Conservation (phyloP, 2,797 vertebrate species). For the Tangara arthus region DNA sequence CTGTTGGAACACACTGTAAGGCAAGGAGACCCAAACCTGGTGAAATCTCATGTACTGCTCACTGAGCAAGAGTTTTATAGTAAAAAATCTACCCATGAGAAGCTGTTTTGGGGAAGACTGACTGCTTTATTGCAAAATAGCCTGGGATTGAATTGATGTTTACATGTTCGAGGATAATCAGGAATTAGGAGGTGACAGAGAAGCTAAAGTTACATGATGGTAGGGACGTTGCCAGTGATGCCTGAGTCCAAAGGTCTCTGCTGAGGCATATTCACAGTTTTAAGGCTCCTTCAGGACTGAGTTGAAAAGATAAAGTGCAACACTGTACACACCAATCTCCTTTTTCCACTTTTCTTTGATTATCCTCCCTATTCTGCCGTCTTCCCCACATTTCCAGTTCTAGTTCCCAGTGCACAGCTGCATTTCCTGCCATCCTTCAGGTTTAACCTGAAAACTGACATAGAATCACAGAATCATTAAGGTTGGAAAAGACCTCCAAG, state of each 20-base stretch:
- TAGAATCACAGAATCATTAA: neutral
- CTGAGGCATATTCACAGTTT: neutral
- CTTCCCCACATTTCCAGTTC: neutral
- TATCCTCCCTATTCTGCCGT: neutral
- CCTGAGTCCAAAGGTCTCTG: neutral
- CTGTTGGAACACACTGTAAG: neutral
- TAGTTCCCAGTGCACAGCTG: neutral
- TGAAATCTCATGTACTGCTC: neutral
- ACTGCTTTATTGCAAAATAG: neutral
- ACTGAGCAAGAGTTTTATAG: neutral
- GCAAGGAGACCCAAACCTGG: neutral
- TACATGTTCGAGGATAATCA: accelerated
- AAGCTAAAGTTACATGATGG: neutral
- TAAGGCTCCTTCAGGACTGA: neutral
- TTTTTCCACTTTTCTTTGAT: neutral
- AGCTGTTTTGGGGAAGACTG: neutral
- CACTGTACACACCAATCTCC: neutral
- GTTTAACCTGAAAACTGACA: neutral
- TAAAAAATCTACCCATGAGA: neutral
- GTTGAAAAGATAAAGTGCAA: neutral
- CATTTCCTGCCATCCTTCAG: neutral
- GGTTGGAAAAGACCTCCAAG: neutral
- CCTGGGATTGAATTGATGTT: neutral
- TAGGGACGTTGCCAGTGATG: neutral
- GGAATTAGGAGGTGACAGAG: neutral